Evolutionary conservation across 92 coral and sea anemone genomes (phyloP).

Genomic region (Umimayanthus chanpuru): DNA sequence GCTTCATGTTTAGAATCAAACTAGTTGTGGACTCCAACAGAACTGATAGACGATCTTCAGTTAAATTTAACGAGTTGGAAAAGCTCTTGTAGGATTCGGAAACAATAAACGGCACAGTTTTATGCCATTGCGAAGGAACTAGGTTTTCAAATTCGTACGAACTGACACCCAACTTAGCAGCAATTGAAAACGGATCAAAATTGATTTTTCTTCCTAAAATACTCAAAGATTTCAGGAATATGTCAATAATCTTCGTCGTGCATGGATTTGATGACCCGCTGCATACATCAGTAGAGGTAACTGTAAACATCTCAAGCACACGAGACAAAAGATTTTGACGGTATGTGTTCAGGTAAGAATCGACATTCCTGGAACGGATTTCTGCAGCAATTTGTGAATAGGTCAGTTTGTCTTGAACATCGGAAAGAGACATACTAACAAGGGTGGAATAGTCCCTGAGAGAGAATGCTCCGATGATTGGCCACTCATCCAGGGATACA

Average conservation of each 20-base stretch:
- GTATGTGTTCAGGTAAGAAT: slow-evolving; percentile 27
- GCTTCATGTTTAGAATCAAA: slow-evolving; percentile 51
- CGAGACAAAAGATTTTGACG: slow-evolving; percentile 32
- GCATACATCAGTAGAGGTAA: slow-evolving; percentile 61
- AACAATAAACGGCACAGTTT: slow-evolving; percentile 57
- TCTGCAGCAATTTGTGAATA: slow-evolving; percentile 40
- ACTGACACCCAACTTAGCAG: slow-evolving; percentile 52
- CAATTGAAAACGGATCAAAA: slow-evolving; percentile 52
- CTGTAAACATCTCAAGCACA: slow-evolving; percentile 52
- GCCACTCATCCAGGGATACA: slow-evolving; percentile 62
- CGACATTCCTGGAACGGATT: slow-evolving; percentile 27
- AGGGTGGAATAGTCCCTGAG: slow-evolving; percentile 33
- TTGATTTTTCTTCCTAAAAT: slow-evolving; percentile 40
- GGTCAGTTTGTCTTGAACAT: slow-evolving; percentile 24
- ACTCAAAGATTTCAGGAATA: slow-evolving; percentile 56
- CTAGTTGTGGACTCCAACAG: slow-evolving; percentile 48
- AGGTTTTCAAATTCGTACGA: slow-evolving; percentile 53
- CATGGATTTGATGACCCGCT: slow-evolving; percentile 42
- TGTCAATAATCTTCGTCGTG: slow-evolving; percentile 36
- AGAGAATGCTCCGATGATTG: slow-evolving; percentile 55
- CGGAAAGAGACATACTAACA: slow-evolving; percentile 10
- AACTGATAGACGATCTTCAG: slow-evolving; percentile 51
- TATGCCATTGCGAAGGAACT: slow-evolving; percentile 68
- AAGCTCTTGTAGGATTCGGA: slow-evolving; percentile 50
- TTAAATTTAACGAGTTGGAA: slow-evolving; percentile 46